Base-by-base conservation (phyloP, 2,113 vertebrate genomes). In the Albula goreensis region DNA sequence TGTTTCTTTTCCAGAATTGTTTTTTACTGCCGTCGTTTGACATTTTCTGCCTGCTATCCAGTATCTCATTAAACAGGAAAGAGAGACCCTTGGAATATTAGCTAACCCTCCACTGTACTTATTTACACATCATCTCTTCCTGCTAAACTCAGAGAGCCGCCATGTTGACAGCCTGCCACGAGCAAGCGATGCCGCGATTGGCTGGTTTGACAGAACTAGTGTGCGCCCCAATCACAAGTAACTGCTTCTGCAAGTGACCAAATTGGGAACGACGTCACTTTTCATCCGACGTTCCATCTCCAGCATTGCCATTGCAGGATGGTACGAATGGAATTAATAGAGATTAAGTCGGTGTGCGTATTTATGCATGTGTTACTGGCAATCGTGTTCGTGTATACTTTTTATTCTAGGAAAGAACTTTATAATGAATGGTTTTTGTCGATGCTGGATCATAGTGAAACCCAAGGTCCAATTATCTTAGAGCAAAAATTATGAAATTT, bases 1-100 rank as follows among this genome's bases (percentile, higher is more conserved):
- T 89, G 87, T 94, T 96, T 90, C 95, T 93, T 90, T 96, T 96
- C 96, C 96, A 96, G 81, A 96, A 96, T 86, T 96, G 96, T 60
- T 96, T 96, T 86, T 94, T 96, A 86, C 92, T 94, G 57, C 93
- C 94, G 91, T 96, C 95, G 84, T 85, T 92, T 90, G 95, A 94
- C 96, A 96, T 96, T 80, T 92, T 95, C 85, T 87, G 63, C 82
- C 83, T 57, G 12, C 78, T 31, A 80, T 87, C 83, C 87, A 66
- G 81, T 82, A 79, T 81, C 50, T 87, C 90, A 86, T 88, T 78
- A 86, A 90, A 66, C 17, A 60, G 19, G 74, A 53, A 70, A 15
- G 53, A 60, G 25, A 70, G 48, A 79, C 12, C 41, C 22, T 56
- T 10, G 90, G 82, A 82, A 8, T 50, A 50, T 82, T 19, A 17